Base-by-base conservation (phyloP, 2,888 invertebrate genomes). In the Argyresthia albistria region DNA sequence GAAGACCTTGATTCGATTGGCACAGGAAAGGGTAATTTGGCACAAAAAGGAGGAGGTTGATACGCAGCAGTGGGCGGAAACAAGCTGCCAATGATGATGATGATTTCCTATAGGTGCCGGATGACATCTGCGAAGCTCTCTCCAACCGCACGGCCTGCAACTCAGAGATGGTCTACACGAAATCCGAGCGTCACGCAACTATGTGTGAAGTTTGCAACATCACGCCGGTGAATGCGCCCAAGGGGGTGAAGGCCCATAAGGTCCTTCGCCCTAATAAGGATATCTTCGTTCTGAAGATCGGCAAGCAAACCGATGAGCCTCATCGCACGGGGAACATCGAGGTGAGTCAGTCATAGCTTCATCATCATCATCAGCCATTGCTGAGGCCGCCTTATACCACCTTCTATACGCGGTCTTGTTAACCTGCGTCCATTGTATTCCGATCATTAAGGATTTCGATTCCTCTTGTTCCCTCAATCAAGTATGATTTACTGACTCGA, bases 211-310 rank as follows among this genome's bases (percentile, higher is more conserved):
- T 77, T 0, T 86, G 84, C 59, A 82, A 86, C 57, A 77, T 86
- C 0, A 90, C 90, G 0, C 88, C 88, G 0, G 73, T 70, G 35
- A 80, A 84, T 12, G 84, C 88, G 0, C 82, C 89, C 0, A 89
- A 88, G 58, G 90, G 90, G 0, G 89, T 90, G 0, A 72, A 88
- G 53, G 89, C 89, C 4, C 88, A 90, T 11, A 90, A 91, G 62
- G 76, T 90, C 4, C 69, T 90, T 0, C 91, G 93, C 61, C 91
- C 92, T 0, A 90, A 93, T 51, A 91, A 91, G 61, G 93, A 93
- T 60, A 89, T 93, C 0, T 93, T 93, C 59, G 81, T 94, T 4
- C 74, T 94, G 48, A 90, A 92, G 63, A 91, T 95, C 54, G 94
- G 94, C 1, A 94, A 93, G 65, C 94, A 94, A 65, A 90, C 91